A percentile compares a stretch with the other conserved stretches of the same genome.
phyloP scores from a whole-genome alignment of 2,888 invertebrate genomes.

The Troilus luridus region DNA sequence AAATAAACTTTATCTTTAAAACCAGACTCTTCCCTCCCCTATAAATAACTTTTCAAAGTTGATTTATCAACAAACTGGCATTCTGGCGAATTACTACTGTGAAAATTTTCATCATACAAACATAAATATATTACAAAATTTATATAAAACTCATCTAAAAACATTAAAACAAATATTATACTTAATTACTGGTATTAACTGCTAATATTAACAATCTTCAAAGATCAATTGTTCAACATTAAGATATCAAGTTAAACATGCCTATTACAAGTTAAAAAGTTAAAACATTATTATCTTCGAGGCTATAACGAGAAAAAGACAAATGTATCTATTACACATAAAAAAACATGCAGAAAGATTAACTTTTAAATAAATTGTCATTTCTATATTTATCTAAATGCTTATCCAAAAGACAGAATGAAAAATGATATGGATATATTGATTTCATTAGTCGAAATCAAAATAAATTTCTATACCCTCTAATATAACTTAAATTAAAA shows the following conservation, averaged over 20 bases:
- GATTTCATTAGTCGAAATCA: neutral
- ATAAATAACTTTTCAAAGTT: constrained; percentile 44
- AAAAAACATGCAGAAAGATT: constrained; percentile 32
- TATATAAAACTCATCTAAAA: constrained; percentile 35
- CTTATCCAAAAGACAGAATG: constrained; percentile 9
- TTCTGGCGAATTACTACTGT: neutral
- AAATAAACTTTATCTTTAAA: constrained; percentile 13
- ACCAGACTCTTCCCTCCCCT: constrained; percentile 47
- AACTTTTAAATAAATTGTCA: constrained; percentile 26
- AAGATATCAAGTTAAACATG: constrained; percentile 7
- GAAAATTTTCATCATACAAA: constrained; percentile 20
- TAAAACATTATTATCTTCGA: constrained; percentile 3
- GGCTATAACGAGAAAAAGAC: constrained; percentile 18
- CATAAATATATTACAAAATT: constrained; percentile 55
- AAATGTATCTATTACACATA: constrained; percentile 32
- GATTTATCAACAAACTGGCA: constrained; percentile 54
- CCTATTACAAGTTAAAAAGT: constrained; percentile 19
- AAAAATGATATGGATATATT: constrained; percentile 35
- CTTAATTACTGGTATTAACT: neutral
- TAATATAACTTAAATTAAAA: neutral
- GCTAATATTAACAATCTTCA: constrained; percentile 4
- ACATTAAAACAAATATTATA: neutral
- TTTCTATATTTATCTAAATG: constrained; percentile 29
- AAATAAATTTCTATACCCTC: neutral
- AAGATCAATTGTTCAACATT: constrained; percentile 25